These are phyloP conservation scores for Chamaetylas fuelleborni DNA, from an alignment of 2,113 vertebrate species.

Conservation along the genomic window DNA sequence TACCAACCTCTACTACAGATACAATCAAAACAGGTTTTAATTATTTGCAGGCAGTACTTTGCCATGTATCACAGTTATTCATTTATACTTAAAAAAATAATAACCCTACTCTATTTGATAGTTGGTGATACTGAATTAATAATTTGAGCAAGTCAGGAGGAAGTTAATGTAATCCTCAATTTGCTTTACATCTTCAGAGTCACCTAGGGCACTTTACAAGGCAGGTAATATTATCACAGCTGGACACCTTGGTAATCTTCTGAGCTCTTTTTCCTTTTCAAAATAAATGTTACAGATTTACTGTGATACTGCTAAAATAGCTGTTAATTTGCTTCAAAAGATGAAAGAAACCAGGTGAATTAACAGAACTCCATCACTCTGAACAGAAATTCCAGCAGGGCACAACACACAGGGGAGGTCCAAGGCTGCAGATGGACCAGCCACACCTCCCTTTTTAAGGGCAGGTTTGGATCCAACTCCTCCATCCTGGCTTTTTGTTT, in stretches of 20 bases:
- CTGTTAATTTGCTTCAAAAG: background rate
- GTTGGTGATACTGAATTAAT: conserved; percentile 13
- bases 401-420: background rate
- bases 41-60: background rate
- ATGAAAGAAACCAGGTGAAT: conserved; percentile 5
- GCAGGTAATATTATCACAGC: conserved; percentile 59
- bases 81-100: conserved; percentile 4
- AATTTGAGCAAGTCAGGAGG: conserved; percentile 42
- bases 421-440: background rate
- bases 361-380: background rate
- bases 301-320: background rate
- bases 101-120: background rate
- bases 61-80: background rate
- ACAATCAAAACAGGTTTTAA: background rate
- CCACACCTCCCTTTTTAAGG: background rate
- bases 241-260: conserved; percentile 42
- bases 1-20: background rate
- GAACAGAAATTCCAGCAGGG: background rate
- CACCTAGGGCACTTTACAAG: conserved; percentile 31
- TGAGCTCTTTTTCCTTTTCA: conserved; percentile 15
- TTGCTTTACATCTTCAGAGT: conserved; percentile 53
- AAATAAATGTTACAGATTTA: conserved; percentile 37
- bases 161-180: conserved; percentile 54
- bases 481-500: background rate
- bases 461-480: background rate